Percentiles rank a stretch among this genome's conserved stretches.
Evolutionary conservation across 2,888 invertebrate species (phyloP).

Genomic region (Ellobium chinense): DNA sequence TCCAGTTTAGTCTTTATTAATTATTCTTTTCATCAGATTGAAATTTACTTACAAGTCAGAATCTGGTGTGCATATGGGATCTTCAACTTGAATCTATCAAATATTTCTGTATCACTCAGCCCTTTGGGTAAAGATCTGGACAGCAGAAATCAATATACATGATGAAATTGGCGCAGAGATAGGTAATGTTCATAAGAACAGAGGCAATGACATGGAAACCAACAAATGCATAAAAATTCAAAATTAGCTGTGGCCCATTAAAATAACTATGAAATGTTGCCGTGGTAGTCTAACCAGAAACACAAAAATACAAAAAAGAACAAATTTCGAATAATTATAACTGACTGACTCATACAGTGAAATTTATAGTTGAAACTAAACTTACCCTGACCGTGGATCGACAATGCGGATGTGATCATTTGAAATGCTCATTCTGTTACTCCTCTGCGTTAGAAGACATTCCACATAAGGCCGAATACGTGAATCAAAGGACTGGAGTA

Average conservation of each 20-base stretch:
- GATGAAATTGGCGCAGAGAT: not conserved
- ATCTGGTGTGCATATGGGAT: constrained; percentile 86
- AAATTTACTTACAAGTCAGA: constrained; percentile 81
- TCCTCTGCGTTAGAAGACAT: constrained; percentile 11
- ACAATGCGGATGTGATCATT: constrained; percentile 28
- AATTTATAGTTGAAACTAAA: no score
- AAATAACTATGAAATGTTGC: no score
- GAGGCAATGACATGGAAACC: no score
- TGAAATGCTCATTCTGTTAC: constrained; percentile 11
- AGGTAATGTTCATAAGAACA: no score
- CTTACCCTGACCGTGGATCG: constrained; percentile 48
- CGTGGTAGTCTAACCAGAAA: no score
- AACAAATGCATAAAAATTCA: no score
- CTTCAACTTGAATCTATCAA: constrained; percentile 83
- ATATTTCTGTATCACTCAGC: not conserved
- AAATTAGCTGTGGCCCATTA: no score
- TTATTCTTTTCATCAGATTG: no score
- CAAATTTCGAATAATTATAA: no score
- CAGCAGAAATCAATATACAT: constrained; percentile 2
- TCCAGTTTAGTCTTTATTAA: no score
- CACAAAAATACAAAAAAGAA: no score
- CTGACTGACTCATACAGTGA: no score
- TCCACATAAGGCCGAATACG: constrained; percentile 42
- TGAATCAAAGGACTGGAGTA: constrained; percentile 40
- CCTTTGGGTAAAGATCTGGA: constrained; percentile 30